Percentiles rank a stretch among this genome's conserved stretches.
These are phyloP conservation scores for Prinia subflava DNA, from an alignment of 2,113 vertebrate genomes.

Conservation along the genomic window DNA sequence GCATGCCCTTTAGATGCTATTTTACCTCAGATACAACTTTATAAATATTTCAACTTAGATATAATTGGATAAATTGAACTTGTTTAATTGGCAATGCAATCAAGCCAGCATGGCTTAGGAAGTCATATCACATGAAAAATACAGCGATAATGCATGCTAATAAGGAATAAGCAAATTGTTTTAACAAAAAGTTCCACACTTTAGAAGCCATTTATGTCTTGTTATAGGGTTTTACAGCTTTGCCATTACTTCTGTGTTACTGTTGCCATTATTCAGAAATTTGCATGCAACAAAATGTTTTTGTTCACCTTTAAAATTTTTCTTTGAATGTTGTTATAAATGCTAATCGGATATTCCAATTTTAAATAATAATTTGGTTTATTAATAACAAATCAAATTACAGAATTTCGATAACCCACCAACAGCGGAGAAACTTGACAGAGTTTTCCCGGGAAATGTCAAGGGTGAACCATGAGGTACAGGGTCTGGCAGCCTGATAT, in stretches of 20 bases:
- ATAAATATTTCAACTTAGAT: conserved; percentile 74
- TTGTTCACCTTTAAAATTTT: not conserved
- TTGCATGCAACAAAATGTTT: not conserved
- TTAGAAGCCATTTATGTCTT: not conserved
- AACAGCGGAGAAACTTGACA: no score
- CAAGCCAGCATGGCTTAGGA: conserved; percentile 53
- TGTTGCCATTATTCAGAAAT: not conserved
- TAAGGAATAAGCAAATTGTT: conserved; percentile 8
- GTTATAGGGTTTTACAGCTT: not conserved
- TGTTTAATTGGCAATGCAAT: conserved; percentile 69
- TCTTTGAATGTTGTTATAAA: not conserved
- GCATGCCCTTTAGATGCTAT: conserved; percentile 63
- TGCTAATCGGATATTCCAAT: no score
- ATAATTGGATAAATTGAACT: conserved; percentile 73
- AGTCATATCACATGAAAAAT: conserved; percentile 26
- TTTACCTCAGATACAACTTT: conserved; percentile 64
- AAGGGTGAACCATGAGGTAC: no score
- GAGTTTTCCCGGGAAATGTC: no score
- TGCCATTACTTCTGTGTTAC: not conserved
- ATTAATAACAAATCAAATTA: no score
- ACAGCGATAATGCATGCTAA: conserved; percentile 27
- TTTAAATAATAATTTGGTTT: no score
- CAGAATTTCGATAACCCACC: no score
- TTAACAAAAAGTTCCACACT: not conserved
- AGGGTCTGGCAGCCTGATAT: no score